A percentile compares a stretch with the other conserved stretches of the same genome.
These are phyloP conservation scores for Paralinhomoeus sp. DNA, from an alignment of 2,888 invertebrate genomes.

Conservation along the genomic window DNA sequence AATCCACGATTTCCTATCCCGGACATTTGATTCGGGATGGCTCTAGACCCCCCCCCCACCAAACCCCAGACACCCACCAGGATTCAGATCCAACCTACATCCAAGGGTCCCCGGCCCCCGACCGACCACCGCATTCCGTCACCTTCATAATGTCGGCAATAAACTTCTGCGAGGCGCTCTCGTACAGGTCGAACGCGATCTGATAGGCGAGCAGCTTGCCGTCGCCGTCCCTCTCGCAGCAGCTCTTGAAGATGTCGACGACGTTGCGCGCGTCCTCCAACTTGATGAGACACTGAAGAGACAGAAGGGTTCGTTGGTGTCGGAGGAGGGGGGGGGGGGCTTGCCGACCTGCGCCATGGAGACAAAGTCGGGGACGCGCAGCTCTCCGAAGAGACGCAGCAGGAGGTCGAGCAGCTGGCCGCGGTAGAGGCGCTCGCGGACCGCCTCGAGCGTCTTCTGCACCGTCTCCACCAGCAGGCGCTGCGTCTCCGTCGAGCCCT, in stretches of 20 bases:
- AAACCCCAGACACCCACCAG: too few species aligned
- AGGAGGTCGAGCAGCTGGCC: slow-evolving; percentile 66
- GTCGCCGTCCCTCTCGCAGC: slow-evolving; percentile 1
- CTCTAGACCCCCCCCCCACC: too few species aligned
- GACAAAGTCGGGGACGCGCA: slow-evolving; percentile 80
- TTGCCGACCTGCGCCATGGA: slow-evolving; percentile 51
- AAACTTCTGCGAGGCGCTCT: slow-evolving; percentile 94
- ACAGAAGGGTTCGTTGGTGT: background rate
- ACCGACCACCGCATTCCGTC: too few species aligned
- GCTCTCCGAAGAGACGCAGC: slow-evolving; percentile 63
- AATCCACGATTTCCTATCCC: too few species aligned
- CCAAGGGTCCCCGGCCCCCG: too few species aligned
- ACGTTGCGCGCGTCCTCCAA: slow-evolving; percentile 14
- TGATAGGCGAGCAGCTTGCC: slow-evolving; percentile 57
- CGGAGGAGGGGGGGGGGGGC: background rate
- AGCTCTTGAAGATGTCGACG: slow-evolving; percentile 9
- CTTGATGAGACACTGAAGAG: slow-evolving; percentile 15
- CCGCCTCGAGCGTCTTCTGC: slow-evolving; percentile 80
- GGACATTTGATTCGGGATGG: too few species aligned
- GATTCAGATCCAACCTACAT: too few species aligned
- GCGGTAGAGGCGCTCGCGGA: slow-evolving; percentile 76
- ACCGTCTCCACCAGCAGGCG: slow-evolving; percentile 82
- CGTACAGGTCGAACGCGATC: slow-evolving; percentile 94
- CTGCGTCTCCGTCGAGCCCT: background rate
- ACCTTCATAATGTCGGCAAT: slow-evolving; percentile 28